Evolutionary conservation across 2,797 vertebrate genomes (phyloP).

Genomic region (Hippocampus kuda): DNA sequence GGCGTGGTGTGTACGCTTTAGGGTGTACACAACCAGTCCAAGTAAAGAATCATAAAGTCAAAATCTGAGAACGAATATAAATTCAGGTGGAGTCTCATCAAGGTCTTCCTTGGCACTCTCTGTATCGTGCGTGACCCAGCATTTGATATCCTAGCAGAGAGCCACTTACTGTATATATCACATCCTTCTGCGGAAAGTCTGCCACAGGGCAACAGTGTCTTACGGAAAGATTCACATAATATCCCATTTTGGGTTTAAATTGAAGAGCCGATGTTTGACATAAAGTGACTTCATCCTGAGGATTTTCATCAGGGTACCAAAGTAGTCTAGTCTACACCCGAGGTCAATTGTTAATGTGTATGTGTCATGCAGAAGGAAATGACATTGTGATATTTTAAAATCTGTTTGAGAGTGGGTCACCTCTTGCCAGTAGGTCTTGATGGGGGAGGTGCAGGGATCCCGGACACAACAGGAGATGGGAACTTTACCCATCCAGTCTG

Average conservation of each 20-base stretch:
- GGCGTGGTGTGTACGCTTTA: no score
- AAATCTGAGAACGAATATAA: neutral
- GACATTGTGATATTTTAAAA: neutral
- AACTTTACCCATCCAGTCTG: conserved; percentile 45
- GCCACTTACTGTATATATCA: neutral
- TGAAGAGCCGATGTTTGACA: neutral
- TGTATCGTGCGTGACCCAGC: neutral
- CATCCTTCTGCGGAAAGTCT: neutral
- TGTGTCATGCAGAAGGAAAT: neutral
- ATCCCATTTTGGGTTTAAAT: neutral
- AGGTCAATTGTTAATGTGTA: neutral
- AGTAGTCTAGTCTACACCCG: neutral
- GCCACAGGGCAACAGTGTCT: neutral
- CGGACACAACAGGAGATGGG: conserved; percentile 52
- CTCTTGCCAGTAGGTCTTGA: conserved; percentile 42
- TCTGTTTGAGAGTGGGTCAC: conserved; percentile 19
- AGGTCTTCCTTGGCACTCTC: neutral
- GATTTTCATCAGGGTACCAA: neutral
- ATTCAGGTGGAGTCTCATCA: neutral
- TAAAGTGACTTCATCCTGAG: neutral
- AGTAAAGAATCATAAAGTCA: neutral
- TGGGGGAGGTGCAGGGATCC: conserved; percentile 37
- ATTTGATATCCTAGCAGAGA: neutral
- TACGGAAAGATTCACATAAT: neutral
- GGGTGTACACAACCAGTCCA: neutral